These are phyloP conservation scores for Craniophora ligustri DNA, from an alignment of 2,888 invertebrate species.

Conservation along the genomic window DNA sequence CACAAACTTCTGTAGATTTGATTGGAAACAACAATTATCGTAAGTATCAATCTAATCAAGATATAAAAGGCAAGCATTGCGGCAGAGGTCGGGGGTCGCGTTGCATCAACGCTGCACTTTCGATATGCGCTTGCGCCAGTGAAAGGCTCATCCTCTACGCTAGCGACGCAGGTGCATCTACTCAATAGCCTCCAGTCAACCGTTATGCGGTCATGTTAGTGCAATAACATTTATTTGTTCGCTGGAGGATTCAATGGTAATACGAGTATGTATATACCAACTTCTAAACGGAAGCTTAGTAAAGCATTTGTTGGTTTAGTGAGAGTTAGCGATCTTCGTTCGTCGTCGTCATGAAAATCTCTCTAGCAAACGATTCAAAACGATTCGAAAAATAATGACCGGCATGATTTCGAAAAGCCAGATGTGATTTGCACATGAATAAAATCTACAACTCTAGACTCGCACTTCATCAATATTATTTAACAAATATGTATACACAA, in stretches of 20 bases:
- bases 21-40: constrained; percentile 53
- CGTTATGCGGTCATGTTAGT: constrained; percentile 59
- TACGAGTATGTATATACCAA: constrained; percentile 46
- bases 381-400: too few relatives aligned
- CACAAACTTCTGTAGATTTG: constrained; percentile 49
- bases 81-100: constrained; percentile 74
- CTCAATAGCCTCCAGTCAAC: constrained; percentile 50
- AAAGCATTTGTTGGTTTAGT: too few relatives aligned
- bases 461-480: too few relatives aligned
- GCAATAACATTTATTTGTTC: constrained; percentile 59
- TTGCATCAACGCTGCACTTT: constrained; percentile 86
- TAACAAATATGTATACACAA: too few relatives aligned
- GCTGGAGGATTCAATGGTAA: constrained; percentile 23
- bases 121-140: constrained; percentile 78
- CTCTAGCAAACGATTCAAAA: too few relatives aligned
- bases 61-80: constrained; percentile 53
- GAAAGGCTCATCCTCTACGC: constrained; percentile 80
- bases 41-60: constrained; percentile 55
- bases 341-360: too few relatives aligned
- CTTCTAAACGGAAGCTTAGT: constrained; percentile 51
- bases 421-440: too few relatives aligned
- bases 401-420: too few relatives aligned
- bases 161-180: constrained; percentile 67
- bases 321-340: too few relatives aligned
- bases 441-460: too few relatives aligned